These are phyloP conservation scores for Chloromyia formosa DNA, from an alignment of 2,888 invertebrate species.

Conservation along the genomic window DNA sequence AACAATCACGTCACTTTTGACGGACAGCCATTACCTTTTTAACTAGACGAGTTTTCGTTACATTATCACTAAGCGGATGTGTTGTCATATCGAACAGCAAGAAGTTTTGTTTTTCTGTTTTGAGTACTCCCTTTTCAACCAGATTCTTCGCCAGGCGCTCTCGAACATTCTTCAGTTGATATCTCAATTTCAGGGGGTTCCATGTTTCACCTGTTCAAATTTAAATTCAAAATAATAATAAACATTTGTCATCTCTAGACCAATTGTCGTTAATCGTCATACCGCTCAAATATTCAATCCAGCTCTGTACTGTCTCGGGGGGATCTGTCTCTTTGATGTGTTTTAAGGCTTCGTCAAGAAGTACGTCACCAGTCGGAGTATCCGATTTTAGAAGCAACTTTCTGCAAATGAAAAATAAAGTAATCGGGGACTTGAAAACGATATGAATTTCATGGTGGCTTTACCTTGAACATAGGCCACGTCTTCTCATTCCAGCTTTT, in stretches of 20 bases:
- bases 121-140: constrained; percentile 98
- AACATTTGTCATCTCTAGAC: no score
- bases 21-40: constrained; percentile 77
- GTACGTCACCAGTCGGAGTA: constrained; percentile 95
- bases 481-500: constrained; percentile 94
- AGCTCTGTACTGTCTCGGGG: constrained; percentile 96
- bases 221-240: no score
- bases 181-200: constrained; percentile 98
- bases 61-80: constrained; percentile 96
- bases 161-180: constrained; percentile 98
- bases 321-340: constrained; percentile 99
- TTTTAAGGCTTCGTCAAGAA: constrained; percentile 93
- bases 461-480: constrained; percentile 88
- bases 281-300: constrained; percentile 99
- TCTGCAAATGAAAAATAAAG: constrained; percentile 58
- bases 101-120: constrained; percentile 99
- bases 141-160: constrained; percentile 99
- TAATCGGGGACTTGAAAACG: constrained; percentile 55
- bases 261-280: constrained; percentile 56
- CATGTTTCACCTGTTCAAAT: constrained; percentile 89
- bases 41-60: constrained; percentile 93
- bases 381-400: constrained; percentile 85
- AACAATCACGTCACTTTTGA: no score
- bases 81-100: constrained; percentile 99
- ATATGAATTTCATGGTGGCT: constrained; percentile 50